These are phyloP conservation scores for Hyles vespertilio DNA, from an alignment of 1,140 invertebrate species.

Conservation along the genomic window DNA sequence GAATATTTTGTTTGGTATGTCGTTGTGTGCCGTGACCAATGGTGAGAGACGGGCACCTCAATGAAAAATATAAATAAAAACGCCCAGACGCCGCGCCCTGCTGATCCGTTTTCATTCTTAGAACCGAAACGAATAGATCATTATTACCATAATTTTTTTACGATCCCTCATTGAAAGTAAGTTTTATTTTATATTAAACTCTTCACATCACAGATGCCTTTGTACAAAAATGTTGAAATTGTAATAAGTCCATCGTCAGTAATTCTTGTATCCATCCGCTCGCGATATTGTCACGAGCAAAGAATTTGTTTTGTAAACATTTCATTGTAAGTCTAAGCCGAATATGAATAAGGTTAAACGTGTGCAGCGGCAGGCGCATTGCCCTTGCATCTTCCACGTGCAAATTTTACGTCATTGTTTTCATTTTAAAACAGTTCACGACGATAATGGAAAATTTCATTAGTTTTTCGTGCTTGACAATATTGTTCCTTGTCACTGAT, in stretches of 20 bases:
- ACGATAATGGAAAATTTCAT: conserved; percentile 58
- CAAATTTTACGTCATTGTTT: conserved; percentile 31
- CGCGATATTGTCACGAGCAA: too few species aligned
- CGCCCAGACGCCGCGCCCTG: conserved; percentile 43
- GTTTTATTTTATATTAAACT: neutral
- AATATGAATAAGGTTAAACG: conserved; percentile 1
- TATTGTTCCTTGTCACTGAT: conserved; percentile 51
- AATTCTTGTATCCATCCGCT: too few species aligned
- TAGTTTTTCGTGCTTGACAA: conserved; percentile 50
- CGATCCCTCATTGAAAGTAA: too few species aligned
- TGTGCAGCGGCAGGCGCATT: conserved; percentile 17
- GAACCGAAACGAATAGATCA: conserved; percentile 25
- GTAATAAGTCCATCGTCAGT: too few species aligned
- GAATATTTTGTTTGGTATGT: neutral
- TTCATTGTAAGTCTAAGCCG: conserved; percentile 1
- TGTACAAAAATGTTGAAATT: too few species aligned
- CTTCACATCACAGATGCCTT: neutral
- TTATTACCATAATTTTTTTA: neutral
- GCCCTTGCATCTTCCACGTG: conserved; percentile 38
- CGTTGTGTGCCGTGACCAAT: conserved; percentile 12
- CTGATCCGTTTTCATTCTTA: conserved; percentile 47
- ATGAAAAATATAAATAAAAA: conserved; percentile 56
- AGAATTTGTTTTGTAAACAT: conserved; percentile 3
- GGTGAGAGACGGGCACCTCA: conserved; percentile 24
- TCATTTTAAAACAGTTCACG: conserved; percentile 36